These are phyloP conservation scores for Telenomus remus DNA, from an alignment of 1,140 invertebrate species.

Conservation along the genomic window DNA sequence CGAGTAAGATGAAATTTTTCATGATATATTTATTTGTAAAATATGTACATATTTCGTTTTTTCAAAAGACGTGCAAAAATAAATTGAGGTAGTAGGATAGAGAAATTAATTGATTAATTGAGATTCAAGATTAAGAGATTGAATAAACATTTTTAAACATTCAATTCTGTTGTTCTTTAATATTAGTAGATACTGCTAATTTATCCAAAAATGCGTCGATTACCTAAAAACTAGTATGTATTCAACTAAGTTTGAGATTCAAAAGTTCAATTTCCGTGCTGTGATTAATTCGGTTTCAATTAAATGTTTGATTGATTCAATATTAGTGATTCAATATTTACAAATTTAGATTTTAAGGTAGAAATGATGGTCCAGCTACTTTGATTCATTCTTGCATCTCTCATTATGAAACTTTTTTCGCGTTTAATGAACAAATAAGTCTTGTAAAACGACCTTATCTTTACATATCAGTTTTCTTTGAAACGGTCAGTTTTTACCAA, in stretches of 20 bases:
- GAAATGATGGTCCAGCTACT: slow-evolving; percentile 24
- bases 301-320: too few species aligned
- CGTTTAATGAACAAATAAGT: background rate
- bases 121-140: slow-evolving; percentile 7
- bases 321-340: too few species aligned
- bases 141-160: slow-evolving; percentile 32
- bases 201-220: background rate
- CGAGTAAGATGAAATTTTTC: slow-evolving; percentile 22
- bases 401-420: background rate
- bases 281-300: too few species aligned
- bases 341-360: too few species aligned
- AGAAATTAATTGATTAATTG: slow-evolving; percentile 16
- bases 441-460: too few species aligned
- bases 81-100: slow-evolving; percentile 51
- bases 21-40: slow-evolving; percentile 51
- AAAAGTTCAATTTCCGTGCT: background rate
- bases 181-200: background rate
- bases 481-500: too few species aligned
- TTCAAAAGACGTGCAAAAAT: slow-evolving; percentile 46
- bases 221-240: background rate
- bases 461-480: too few species aligned
- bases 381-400: slow-evolving; percentile 26
- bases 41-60: slow-evolving; percentile 47
- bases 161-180: slow-evolving; percentile 26
- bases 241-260: background rate